Conservation (phyloP, 1,140 invertebrate genomes). For the Phenacoccus solenopsis region DNA sequence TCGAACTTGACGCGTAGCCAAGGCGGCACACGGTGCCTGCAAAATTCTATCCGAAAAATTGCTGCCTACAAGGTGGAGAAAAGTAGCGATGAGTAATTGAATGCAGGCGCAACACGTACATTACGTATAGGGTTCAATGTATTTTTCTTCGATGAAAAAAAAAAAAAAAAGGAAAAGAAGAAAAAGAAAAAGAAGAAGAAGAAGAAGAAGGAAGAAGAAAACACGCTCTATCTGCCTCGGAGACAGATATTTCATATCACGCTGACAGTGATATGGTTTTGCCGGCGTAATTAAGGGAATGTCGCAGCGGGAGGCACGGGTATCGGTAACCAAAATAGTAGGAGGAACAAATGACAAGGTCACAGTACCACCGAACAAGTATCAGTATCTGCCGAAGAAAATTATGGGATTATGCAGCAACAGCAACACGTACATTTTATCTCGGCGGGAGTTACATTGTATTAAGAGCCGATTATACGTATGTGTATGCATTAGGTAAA, state of each 20-base stretch:
- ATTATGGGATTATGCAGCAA: not conserved
- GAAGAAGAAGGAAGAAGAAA: too few species aligned
- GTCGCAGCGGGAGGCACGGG: not conserved
- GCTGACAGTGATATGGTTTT: slow-evolving; percentile 10
- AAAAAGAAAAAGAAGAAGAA: too few species aligned
- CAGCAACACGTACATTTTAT: slow-evolving; percentile 10
- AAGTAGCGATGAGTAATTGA: not conserved
- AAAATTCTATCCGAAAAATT: too few species aligned
- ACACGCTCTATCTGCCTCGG: not conserved
- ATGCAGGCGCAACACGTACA: too few species aligned
- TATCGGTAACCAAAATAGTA: slow-evolving; percentile 12
- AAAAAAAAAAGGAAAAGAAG: too few species aligned
- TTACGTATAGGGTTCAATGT: not conserved
- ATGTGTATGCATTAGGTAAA: too few species aligned
- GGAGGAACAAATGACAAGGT: slow-evolving; percentile 16
- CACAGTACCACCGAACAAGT: not conserved
- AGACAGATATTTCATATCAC: slow-evolving; percentile 14
- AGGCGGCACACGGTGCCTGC: too few species aligned
- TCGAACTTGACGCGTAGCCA: too few species aligned
- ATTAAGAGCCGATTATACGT: slow-evolving; percentile 8
- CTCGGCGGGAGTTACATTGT: slow-evolving; percentile 12
- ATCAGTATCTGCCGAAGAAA: slow-evolving; percentile 6
- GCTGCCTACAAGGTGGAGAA: too few species aligned
- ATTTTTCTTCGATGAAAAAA: not conserved
- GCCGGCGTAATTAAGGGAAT: slow-evolving; percentile 7